Evolutionary conservation across 2,888 invertebrate genomes (phyloP).

Genomic region (Chesias legatella): DNA sequence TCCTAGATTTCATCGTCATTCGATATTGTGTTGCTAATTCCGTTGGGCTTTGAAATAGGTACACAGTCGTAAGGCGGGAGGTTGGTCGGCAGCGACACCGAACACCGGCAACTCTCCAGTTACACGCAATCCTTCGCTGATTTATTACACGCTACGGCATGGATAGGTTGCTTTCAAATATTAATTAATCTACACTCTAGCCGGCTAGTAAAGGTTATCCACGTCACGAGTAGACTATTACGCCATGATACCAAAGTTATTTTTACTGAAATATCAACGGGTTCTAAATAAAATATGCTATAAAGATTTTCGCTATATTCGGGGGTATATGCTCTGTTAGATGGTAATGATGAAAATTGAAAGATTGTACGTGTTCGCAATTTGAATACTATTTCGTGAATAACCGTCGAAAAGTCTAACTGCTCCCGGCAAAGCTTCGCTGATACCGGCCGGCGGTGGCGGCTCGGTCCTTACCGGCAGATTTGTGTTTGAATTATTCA

Average conservation of each 20-base stretch:
- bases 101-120: conserved; percentile 56
- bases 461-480: conserved; percentile 37
- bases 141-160: conserved; percentile 46
- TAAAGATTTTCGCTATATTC: conserved; percentile 3
- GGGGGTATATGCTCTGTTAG: conserved; percentile 27
- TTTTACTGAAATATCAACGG: too few relatives aligned
- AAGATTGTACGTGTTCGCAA: conserved; percentile 47
- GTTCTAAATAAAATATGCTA: not conserved
- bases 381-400: conserved; percentile 38
- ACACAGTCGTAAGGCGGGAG: conserved; percentile 48
- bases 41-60: conserved; percentile 37
- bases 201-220: conserved; percentile 9
- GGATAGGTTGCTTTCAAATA: conserved; percentile 41
- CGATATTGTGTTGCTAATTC: conserved; percentile 37
- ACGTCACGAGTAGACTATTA: conserved; percentile 4
- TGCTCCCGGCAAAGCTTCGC: conserved; percentile 31
- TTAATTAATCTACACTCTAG: conserved; percentile 16
- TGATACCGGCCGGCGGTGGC: conserved; percentile 13
- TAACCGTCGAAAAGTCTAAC: conserved; percentile 34
- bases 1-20: conserved; percentile 37
- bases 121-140: conserved; percentile 62
- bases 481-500: conserved; percentile 61
- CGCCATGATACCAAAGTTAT: not conserved
- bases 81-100: conserved; percentile 57
- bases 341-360: conserved; percentile 40